Percentiles rank a stretch among this genome's conserved stretches.
These are phyloP conservation scores for Percina caprodes DNA, from an alignment of 2,113 vertebrate genomes.

Conservation along the genomic window DNA sequence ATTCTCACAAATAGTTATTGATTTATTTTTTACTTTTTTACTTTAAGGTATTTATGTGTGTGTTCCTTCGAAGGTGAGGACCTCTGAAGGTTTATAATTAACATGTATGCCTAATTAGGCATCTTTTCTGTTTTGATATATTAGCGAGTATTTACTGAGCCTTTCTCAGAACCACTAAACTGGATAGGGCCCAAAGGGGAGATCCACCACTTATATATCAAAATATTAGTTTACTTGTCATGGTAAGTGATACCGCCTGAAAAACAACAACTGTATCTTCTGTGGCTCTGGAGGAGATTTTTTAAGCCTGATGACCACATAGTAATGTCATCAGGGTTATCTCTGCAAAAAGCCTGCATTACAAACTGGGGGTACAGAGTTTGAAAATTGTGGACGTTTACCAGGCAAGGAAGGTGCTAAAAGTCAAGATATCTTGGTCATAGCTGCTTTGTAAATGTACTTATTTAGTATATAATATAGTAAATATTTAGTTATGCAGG, in stretches of 20 bases:
- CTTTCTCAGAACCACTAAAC: neutral
- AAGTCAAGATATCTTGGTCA: neutral
- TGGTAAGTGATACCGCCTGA: neutral
- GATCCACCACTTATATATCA: neutral
- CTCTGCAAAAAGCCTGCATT: neutral
- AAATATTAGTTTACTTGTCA: neutral
- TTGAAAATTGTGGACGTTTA: neutral
- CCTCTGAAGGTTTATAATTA: neutral
- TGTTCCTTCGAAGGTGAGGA: neutral
- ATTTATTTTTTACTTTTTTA: conserved; percentile 9
- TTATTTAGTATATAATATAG: too few species aligned
- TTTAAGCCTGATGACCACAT: neutral
- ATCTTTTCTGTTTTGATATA: neutral
- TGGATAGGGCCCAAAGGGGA: neutral
- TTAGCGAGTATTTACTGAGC: neutral
- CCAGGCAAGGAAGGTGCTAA: too few species aligned
- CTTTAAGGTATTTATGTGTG: neutral
- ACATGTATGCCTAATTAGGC: neutral
- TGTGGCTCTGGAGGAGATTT: neutral
- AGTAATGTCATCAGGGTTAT: conserved; percentile 13
- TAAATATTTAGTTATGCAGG: neutral
- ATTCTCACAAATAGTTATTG: conserved; percentile 30
- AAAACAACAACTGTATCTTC: neutral
- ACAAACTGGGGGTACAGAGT: neutral
- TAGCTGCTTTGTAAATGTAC: neutral